phyloP scores from a whole-genome alignment of 2,797 vertebrate species.

The Epinephelus malabaricus region DNA sequence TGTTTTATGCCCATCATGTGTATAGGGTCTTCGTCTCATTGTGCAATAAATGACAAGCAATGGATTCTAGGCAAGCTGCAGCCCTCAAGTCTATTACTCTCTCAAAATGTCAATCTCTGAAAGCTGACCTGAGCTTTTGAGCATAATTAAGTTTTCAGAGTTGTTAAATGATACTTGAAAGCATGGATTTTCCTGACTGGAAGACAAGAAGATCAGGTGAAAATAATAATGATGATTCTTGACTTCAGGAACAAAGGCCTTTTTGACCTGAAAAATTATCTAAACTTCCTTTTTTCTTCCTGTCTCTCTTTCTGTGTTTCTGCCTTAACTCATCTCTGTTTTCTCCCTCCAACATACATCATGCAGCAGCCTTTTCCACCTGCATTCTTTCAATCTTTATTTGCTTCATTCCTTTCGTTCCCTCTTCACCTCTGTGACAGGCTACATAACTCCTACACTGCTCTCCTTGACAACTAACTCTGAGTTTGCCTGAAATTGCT shows the following conservation, averaged over 20 bases:
- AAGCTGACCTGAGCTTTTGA: not conserved
- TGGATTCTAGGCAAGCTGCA: not conserved
- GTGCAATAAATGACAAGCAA: not conserved
- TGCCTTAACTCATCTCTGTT: not conserved
- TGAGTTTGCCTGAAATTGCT: slow-evolving; percentile 20
- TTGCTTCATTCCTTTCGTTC: slow-evolving; percentile 7
- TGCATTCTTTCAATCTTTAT: slow-evolving; percentile 26
- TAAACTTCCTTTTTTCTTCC: not conserved
- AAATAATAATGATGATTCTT: slow-evolving; percentile 10
- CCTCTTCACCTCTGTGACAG: slow-evolving; percentile 10
- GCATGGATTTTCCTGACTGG: not conserved
- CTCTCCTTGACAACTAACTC: slow-evolving; percentile 19
- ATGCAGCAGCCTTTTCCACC: not conserved
- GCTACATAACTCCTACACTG: slow-evolving; percentile 25
- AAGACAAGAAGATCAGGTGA: not conserved
- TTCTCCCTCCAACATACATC: slow-evolving; percentile 7
- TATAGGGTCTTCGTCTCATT: too few species aligned
- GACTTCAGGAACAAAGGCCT: slow-evolving; percentile 1
- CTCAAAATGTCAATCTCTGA: not conserved
- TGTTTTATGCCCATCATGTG: not conserved
- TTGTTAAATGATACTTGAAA: not conserved
- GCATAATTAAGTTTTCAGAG: not conserved
- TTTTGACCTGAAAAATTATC: not conserved
- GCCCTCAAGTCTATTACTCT: not conserved
- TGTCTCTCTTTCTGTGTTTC: not conserved